Percentiles rank a stretch among this genome's conserved stretches.
phyloP scores from a whole-genome alignment of 2,888 invertebrate genomes.

The Steinernema scapterisci region DNA sequence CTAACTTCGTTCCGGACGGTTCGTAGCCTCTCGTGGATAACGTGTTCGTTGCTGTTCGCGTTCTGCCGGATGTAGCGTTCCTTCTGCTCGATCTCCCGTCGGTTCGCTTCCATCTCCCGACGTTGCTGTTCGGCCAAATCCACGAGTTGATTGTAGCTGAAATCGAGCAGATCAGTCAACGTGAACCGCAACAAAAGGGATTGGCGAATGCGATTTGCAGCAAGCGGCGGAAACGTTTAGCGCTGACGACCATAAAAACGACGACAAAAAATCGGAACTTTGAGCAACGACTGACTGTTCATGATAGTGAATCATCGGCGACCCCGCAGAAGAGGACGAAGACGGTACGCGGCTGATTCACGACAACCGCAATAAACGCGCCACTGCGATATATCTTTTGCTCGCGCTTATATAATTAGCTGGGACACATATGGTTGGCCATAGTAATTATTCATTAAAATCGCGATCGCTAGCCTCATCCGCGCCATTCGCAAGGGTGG shows the following conservation, averaged over 20 bases:
- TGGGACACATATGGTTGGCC: slow-evolving; percentile 3
- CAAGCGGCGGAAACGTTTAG: slow-evolving; percentile 2
- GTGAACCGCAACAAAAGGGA: background rate
- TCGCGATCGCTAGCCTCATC: background rate
- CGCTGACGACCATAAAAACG: slow-evolving; percentile 11
- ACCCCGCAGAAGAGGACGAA: background rate
- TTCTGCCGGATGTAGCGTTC: slow-evolving; percentile 21
- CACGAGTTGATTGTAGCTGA: slow-evolving; percentile 52
- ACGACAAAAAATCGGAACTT: slow-evolving; percentile 17
- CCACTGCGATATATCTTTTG: background rate
- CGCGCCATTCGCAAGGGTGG: background rate
- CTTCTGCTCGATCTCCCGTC: slow-evolving; percentile 42
- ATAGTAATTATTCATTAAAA: slow-evolving; percentile 25
- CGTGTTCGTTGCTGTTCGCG: slow-evolving; percentile 25
- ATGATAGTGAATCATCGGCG: background rate
- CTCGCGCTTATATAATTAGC: slow-evolving; percentile 9
- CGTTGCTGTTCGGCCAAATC: slow-evolving; percentile 56
- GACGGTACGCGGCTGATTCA: slow-evolving; percentile 6
- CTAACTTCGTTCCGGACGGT: slow-evolving; percentile 53
- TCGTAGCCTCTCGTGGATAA: slow-evolving; percentile 43
- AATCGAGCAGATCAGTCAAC: slow-evolving; percentile 27
- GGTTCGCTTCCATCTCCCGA: slow-evolving; percentile 54
- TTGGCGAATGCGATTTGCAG: background rate
- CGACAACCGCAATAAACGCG: slow-evolving; percentile 15
- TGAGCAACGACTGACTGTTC: background rate